Evolutionary conservation across 1,140 invertebrate species (phyloP), one percentile per base, ranked within the genome.

Genomic region (Condylostylus longicornis): DNA sequence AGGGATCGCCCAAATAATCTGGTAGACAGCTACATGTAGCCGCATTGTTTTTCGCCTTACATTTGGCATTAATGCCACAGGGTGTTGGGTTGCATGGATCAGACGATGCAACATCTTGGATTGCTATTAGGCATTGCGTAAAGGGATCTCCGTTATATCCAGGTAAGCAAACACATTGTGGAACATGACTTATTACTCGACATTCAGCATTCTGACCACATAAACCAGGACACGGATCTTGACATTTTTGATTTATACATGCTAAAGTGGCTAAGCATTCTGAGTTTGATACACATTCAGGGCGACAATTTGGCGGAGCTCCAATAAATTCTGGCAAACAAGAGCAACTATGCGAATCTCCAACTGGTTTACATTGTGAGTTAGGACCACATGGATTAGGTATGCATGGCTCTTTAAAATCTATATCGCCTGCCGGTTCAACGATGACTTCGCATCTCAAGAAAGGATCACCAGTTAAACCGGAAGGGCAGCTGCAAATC

Each of bases 151-250:
- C 86, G 22, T 67, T 77, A 50, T 72, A 85, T 32, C 77, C 77
- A 17, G 62, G 42, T n/a, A 66, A 61, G 52, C 84, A 89, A 43
- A 69, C 73, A 53, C 84, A 89, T n/a, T 71, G 67, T 12, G 82
- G 79, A 25, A 77, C 64, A 54, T 87, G 83, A 53, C 81, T 82
- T 13, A 81, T 69, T 1, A 83, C 80, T 43, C 72, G 73, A 49
- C 83, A 86, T 38, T 80, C 71, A 18, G 82, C 78, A 58, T 85
- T 82, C 2, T 65, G 56, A n/a, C 83, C 83, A 62, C 84, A 88
- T 29, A 74, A 71, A 46, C 77, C 79, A 12, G 74, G 75, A 51
- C 84, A 89, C 12, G 82, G 82, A 60, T 88, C 75, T 36, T 67
- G 64, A 59, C 85, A 89, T 63, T 82, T 82, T 42, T 77, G 76